Evolutionary conservation across 2,888 invertebrate species (phyloP).

Genomic region (Clanis bilineata): DNA sequence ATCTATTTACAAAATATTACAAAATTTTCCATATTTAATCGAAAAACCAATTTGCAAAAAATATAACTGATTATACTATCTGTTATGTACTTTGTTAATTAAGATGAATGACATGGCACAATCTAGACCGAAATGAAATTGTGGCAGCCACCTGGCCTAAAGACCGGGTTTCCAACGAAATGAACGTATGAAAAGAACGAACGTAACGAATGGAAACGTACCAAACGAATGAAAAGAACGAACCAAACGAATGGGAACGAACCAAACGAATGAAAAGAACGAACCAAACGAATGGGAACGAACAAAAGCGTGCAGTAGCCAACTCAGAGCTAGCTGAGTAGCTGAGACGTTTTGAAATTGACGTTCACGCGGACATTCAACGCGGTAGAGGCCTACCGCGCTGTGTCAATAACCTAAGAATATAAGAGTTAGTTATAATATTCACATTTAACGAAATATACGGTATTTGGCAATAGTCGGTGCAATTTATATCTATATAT

Average conservation of each 20-base stretch:
- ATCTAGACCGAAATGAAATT: slow-evolving; percentile 26
- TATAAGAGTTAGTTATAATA: slow-evolving; percentile 11
- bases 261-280: slow-evolving; percentile 33
- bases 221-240: no score
- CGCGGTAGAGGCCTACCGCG: slow-evolving; percentile 42
- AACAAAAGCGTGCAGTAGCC: slow-evolving; percentile 73
- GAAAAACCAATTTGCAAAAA: not conserved
- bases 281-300: slow-evolving; percentile 8
- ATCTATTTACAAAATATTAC: slow-evolving; percentile 80
- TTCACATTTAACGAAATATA: slow-evolving; percentile 14
- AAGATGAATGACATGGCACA: slow-evolving; percentile 32
- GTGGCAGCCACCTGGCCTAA: not conserved
- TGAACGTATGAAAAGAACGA: no score
- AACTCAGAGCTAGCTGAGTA: slow-evolving; percentile 74
- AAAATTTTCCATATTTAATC: slow-evolving; percentile 29
- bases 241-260: no score
- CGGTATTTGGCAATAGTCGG: slow-evolving; percentile 20
- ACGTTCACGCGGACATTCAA: slow-evolving; percentile 33
- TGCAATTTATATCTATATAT: slow-evolving; percentile 14
- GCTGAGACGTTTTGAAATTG: slow-evolving; percentile 64
- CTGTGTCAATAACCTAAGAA: slow-evolving; percentile 22
- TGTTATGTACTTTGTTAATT: slow-evolving; percentile 22
- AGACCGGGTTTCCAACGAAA: slow-evolving; percentile 1
- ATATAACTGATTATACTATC: slow-evolving; percentile 1
- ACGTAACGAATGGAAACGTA: no score